phyloP scores from a whole-genome alignment of 2,888 invertebrate genomes.

The Drosophila leonis region DNA sequence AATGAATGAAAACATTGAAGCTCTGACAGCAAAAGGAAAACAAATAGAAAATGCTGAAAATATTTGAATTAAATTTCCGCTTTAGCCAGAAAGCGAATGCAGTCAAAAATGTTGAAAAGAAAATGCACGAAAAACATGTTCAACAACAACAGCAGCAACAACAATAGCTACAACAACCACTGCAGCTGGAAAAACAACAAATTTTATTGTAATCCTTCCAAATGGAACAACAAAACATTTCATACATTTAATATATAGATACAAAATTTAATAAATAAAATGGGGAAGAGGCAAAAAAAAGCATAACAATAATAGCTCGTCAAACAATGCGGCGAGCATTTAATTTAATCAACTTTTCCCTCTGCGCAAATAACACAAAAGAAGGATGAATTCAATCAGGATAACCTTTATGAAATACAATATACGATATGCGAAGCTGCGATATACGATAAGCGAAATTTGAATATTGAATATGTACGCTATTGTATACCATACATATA shows the following conservation, averaged over 20 bases:
- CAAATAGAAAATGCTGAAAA: slow-evolving; percentile 10
- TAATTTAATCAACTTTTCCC: slow-evolving; percentile 59
- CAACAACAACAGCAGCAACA: slow-evolving; percentile 16
- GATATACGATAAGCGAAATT: not conserved
- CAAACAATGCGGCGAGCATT: slow-evolving; percentile 52
- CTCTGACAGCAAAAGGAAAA: slow-evolving; percentile 7
- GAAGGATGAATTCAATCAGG: slow-evolving; percentile 10
- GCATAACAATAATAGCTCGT: slow-evolving; percentile 31
- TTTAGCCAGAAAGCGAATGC: slow-evolving; percentile 42
- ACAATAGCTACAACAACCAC: not conserved
- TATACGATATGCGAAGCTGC: not conserved
- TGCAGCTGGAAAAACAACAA: slow-evolving; percentile 1
- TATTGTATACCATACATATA: too few relatives aligned
- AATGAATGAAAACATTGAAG: slow-evolving; percentile 4
- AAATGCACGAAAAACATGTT: slow-evolving; percentile 16
- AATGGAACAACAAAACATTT: slow-evolving; percentile 16
- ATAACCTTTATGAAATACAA: slow-evolving; percentile 4
- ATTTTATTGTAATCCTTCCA: slow-evolving; percentile 4
- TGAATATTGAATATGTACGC: too few relatives aligned
- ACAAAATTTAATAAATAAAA: not conserved
- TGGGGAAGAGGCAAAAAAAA: slow-evolving; percentile 2
- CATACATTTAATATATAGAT: not conserved
- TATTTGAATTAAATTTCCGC: slow-evolving; percentile 56
- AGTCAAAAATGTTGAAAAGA: slow-evolving; percentile 16
- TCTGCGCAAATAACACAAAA: slow-evolving; percentile 47